Percentiles rank a stretch among this genome's conserved stretches.
Evolutionary conservation across 2,888 invertebrate genomes (phyloP).

Genomic region (Polia nebulosa): DNA sequence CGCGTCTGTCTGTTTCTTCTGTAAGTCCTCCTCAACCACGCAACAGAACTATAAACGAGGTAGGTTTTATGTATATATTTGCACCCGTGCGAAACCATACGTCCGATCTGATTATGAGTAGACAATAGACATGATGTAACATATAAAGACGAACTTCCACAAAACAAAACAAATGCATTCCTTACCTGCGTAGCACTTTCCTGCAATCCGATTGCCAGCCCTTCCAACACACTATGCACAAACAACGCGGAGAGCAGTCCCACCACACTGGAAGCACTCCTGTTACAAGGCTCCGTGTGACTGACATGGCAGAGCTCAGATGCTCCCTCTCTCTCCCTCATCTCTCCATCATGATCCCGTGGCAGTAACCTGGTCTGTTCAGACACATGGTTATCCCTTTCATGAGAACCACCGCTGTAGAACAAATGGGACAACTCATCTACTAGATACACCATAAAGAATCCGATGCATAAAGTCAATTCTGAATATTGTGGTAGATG

Average conservation of each 20-base stretch:
- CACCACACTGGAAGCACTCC: constrained; percentile 91
- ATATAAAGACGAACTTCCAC: background rate
- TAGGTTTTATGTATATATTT: no score
- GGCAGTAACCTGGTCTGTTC: constrained; percentile 78
- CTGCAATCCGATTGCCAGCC: constrained; percentile 95
- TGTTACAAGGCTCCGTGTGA: constrained; percentile 92
- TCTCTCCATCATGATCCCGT: constrained; percentile 75
- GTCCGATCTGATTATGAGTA: background rate
- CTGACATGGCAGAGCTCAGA: constrained; percentile 92
- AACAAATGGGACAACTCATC: constrained; percentile 94
- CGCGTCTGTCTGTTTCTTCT: no score
- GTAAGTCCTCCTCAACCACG: no score
- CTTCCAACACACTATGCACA: constrained; percentile 95
- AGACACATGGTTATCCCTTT: constrained; percentile 70
- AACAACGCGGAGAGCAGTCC: constrained; percentile 94
- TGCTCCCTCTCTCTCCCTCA: constrained; percentile 78
- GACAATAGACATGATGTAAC: background rate
- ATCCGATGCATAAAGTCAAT: constrained; percentile 92
- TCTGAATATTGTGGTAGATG: constrained; percentile 92
- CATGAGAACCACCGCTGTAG: constrained; percentile 76
- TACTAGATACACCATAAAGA: constrained; percentile 93
- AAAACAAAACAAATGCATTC: background rate
- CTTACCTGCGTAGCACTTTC: constrained; percentile 91
- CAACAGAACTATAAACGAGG: no score
- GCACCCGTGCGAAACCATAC: no score